A percentile compares a stretch with the other conserved stretches of the same genome.
Evolutionary conservation across 2,113 vertebrate species (phyloP).

Genomic region (Terrapene triunguis): DNA sequence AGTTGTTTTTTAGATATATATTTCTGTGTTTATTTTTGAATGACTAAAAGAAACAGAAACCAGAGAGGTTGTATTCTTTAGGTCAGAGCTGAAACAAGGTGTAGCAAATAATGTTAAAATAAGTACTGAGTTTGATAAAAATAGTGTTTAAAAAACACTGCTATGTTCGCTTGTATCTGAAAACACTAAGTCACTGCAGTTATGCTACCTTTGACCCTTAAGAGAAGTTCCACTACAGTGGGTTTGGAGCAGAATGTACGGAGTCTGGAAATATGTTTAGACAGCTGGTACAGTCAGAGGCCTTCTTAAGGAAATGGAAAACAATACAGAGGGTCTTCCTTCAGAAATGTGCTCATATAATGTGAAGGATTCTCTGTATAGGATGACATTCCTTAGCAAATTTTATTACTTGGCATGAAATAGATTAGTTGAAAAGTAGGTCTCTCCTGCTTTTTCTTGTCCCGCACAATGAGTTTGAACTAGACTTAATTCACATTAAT

Average conservation of each 20-base stretch:
- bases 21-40: neutral
- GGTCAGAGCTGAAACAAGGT: neutral
- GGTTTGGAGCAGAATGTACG: neutral
- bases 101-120: neutral
- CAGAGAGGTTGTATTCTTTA: neutral
- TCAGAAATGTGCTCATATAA: constrained; percentile 10
- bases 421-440: constrained; percentile 34
- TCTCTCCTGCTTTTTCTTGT: neutral
- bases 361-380: neutral
- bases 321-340: constrained; percentile 32
- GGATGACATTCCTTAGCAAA: constrained; percentile 22
- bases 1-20: too few species aligned
- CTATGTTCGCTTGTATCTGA: neutral
- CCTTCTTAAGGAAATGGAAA: constrained; percentile 46
- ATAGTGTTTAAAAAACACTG: neutral
- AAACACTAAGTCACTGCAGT: constrained; percentile 1
- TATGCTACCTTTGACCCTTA: constrained; percentile 50
- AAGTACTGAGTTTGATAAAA: neutral
- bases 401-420: constrained; percentile 42
- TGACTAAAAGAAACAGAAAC: neutral
- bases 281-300: constrained; percentile 63
- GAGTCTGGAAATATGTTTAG: constrained; percentile 52
- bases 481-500: constrained; percentile 49
- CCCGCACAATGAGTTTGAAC: constrained; percentile 19
- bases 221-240: constrained; percentile 16